phyloP scores from a whole-genome alignment of 2,113 vertebrate species.

The Paradisaea rubra region DNA sequence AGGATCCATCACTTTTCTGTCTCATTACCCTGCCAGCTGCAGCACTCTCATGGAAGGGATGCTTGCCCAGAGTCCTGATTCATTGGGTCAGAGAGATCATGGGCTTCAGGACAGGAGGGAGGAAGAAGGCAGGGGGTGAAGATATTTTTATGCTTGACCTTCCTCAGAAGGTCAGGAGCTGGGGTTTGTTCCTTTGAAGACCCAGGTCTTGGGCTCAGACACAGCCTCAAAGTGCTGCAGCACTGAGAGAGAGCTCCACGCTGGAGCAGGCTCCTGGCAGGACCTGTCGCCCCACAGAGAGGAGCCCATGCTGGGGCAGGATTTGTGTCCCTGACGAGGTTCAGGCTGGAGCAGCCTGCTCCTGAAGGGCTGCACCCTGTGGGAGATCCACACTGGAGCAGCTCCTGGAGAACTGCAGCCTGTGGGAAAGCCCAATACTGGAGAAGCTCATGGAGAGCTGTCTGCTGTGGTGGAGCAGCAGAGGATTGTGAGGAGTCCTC shows the following conservation, averaged over 20 bases:
- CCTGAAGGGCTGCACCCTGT: background rate
- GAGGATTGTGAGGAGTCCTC: background rate
- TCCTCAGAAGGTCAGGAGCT: background rate
- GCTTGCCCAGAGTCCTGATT: background rate
- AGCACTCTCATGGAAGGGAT: background rate
- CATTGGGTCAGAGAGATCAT: background rate
- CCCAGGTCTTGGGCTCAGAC: background rate
- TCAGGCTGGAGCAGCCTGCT: background rate
- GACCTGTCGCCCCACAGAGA: background rate
- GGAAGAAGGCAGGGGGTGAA: accelerated
- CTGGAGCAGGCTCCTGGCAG: background rate
- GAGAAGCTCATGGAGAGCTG: background rate
- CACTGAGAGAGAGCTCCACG: background rate
- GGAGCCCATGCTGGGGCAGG: background rate
- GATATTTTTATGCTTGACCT: background rate
- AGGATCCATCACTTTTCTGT: background rate
- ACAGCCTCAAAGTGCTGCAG: background rate
- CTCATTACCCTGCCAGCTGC: background rate
- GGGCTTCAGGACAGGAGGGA: background rate
- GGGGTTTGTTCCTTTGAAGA: background rate
- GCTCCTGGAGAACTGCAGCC: background rate
- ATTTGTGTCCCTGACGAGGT: too few species aligned
- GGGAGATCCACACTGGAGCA: background rate
- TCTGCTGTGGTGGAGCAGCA: background rate
- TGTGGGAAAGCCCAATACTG: accelerated